A percentile compares a stretch with the other conserved stretches of the same genome.
Conservation (phyloP, 2,888 invertebrate species). For the Andrena fulva region DNA sequence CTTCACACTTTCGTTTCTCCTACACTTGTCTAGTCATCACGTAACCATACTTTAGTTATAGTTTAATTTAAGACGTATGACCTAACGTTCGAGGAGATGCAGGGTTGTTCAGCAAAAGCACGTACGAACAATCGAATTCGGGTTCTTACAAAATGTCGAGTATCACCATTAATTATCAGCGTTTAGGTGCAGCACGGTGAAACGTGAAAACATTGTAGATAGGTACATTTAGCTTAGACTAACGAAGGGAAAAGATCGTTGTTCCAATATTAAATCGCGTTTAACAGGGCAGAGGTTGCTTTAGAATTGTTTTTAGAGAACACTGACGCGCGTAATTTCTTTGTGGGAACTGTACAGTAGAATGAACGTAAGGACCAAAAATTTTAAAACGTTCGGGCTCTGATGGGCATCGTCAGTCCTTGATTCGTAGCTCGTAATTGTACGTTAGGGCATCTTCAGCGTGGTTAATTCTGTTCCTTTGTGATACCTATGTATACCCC, state of each 20-base stretch:
- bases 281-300: neutral
- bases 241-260: neutral
- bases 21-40: slow-evolving; percentile 10
- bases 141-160: neutral
- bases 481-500: neutral
- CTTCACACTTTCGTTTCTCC: neutral
- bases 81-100: neutral
- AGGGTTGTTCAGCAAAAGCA: neutral
- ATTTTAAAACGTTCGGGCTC: slow-evolving; percentile 37
- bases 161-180: slow-evolving; percentile 7
- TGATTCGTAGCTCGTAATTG: slow-evolving; percentile 27
- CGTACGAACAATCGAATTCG: neutral
- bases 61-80: slow-evolving; percentile 27
- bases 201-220: slow-evolving; percentile 37
- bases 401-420: slow-evolving; percentile 32
- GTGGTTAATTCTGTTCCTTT: slow-evolving; percentile 30
- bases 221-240: slow-evolving; percentile 2
- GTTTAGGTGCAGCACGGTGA: slow-evolving; percentile 17
- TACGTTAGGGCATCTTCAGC: slow-evolving; percentile 15
- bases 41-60: slow-evolving; percentile 8
- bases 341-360: slow-evolving; percentile 47
- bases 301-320: slow-evolving; percentile 8
- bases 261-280: slow-evolving; percentile 11
- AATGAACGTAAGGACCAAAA: slow-evolving; percentile 66
- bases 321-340: slow-evolving; percentile 6